Evolutionary conservation across 1,140 invertebrate genomes (phyloP).

Genomic region (Lepidostoma basale): DNA sequence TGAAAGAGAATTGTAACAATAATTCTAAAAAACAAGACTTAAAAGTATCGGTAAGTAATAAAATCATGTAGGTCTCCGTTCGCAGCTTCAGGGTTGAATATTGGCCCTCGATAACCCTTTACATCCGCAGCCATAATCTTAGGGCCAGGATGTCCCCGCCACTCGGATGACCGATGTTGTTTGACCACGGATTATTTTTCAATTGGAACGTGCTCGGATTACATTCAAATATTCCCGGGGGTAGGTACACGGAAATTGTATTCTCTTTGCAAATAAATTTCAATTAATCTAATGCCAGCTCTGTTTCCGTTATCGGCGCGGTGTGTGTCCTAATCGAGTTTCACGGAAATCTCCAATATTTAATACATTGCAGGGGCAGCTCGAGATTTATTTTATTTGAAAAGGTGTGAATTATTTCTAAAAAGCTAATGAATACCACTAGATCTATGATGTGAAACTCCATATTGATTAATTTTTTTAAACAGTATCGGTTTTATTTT

Average conservation of each 20-base stretch:
- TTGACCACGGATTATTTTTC: slow-evolving; percentile 43
- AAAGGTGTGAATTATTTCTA: background rate
- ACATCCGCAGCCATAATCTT: background rate
- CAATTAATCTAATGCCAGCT: slow-evolving; percentile 44
- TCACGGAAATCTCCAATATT: background rate
- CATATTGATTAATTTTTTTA: too few relatives aligned
- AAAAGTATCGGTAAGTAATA: too few relatives aligned
- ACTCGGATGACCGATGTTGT: slow-evolving; percentile 40
- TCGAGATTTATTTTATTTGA: background rate
- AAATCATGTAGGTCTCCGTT: too few relatives aligned
- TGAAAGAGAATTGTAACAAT: too few relatives aligned
- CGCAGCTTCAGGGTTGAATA: background rate
- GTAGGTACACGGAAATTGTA: slow-evolving; percentile 7
- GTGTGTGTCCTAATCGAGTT: background rate
- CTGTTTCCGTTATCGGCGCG: background rate
- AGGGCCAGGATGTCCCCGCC: background rate
- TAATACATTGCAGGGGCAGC: background rate
- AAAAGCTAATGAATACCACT: background rate
- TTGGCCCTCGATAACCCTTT: background rate
- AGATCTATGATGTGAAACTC: background rate
- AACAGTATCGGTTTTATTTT: background rate
- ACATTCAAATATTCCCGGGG: slow-evolving; percentile 29
- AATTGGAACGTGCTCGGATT: slow-evolving; percentile 45
- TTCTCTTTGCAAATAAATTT: slow-evolving; percentile 45
- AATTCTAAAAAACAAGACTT: too few relatives aligned